Evolutionary conservation across 2,797 vertebrate species (phyloP).

Genomic region (Pipistrellus nathusii): DNA sequence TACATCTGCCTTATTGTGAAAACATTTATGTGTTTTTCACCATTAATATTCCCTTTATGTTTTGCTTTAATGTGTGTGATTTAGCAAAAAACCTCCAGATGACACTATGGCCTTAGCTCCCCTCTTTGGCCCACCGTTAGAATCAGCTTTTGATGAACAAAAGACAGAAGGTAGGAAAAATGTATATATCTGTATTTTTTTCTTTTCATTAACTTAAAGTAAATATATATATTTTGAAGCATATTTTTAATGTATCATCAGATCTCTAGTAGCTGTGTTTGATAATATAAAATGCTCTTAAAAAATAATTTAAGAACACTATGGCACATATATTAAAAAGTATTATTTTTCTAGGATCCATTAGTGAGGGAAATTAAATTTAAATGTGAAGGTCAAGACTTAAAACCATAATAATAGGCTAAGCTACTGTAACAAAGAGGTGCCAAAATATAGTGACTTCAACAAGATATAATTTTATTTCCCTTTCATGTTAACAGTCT

Average conservation of each 20-base stretch:
- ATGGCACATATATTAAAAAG: background rate
- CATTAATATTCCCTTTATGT: constrained; percentile 34
- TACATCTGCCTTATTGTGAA: background rate
- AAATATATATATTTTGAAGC: background rate
- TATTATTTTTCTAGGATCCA: background rate
- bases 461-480: background rate
- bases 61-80: constrained; percentile 54
- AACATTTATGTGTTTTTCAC: background rate
- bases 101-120: constrained; percentile 88
- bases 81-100: constrained; percentile 91
- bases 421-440: background rate
- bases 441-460: background rate
- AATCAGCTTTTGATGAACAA: constrained; percentile 93
- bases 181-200: background rate
- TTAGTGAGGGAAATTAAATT: constrained; percentile 7
- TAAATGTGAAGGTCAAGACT: background rate
- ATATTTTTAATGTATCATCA: background rate
- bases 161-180: constrained; percentile 92
- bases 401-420: background rate
- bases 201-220: background rate
- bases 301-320: constrained; percentile 22
- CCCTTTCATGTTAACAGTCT: background rate
- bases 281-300: background rate
- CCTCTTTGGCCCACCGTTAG: constrained; percentile 94
- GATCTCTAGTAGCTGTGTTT: background rate